Evolutionary conservation across 2,113 vertebrate species (phyloP).

Genomic region (Calypte anna): DNA sequence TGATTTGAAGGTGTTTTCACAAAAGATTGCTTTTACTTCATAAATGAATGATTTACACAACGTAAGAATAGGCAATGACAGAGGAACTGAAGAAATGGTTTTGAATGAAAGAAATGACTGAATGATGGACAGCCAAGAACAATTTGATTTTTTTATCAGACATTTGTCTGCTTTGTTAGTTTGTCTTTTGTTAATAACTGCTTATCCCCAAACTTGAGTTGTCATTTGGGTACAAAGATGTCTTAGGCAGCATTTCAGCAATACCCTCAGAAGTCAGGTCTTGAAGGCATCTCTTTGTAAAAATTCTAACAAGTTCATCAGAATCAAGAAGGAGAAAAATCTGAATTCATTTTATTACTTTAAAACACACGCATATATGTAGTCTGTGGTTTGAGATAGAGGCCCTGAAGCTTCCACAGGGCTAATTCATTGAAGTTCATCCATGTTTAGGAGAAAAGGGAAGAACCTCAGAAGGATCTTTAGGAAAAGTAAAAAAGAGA

Average conservation of each 20-base stretch:
- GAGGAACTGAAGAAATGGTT: neutral
- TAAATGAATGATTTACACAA: neutral
- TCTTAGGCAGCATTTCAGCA: neutral
- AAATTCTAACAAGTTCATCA: neutral
- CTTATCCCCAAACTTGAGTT: neutral
- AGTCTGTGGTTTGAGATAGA: neutral
- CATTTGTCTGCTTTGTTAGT: neutral
- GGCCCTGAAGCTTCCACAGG: neutral
- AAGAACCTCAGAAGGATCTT: neutral
- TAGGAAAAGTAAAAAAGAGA: neutral
- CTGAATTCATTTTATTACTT: neutral
- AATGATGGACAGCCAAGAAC: neutral
- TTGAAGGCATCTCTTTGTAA: neutral
- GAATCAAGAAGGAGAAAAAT: neutral
- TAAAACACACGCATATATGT: accelerated
- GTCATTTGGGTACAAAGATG: neutral
- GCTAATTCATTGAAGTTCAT: neutral
- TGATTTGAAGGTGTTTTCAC: neutral
- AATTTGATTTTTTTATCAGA: neutral
- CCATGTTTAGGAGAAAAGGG: neutral
- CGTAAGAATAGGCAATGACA: neutral
- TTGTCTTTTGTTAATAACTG: neutral
- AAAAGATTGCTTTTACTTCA: neutral
- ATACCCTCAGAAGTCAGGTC: neutral
- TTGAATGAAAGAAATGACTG: neutral